Conservation (phyloP, 2,113 vertebrate genomes). For the Podocnemis expansa region DNA sequence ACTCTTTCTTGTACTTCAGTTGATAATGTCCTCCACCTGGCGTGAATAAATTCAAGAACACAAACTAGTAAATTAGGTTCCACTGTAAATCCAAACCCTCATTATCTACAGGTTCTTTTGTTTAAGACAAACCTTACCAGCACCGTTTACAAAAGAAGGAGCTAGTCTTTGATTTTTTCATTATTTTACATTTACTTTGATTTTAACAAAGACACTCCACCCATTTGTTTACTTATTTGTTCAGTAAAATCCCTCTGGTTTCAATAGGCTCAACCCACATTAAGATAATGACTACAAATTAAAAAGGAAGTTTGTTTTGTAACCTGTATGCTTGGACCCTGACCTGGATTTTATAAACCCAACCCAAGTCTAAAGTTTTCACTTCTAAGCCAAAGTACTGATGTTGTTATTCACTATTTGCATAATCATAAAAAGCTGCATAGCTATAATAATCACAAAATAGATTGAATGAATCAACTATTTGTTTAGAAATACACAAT, state of each 20-base stretch:
- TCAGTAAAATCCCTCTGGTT: constrained; percentile 11
- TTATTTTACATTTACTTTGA: background rate
- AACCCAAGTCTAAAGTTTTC: background rate
- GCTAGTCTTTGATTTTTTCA: background rate
- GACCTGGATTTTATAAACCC: background rate
- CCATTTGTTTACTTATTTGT: background rate
- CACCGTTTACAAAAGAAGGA: background rate
- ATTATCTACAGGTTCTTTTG: background rate
- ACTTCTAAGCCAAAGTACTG: background rate
- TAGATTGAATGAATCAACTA: background rate
- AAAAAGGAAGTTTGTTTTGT: constrained; percentile 24
- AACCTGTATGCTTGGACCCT: background rate
- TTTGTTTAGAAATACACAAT: constrained; percentile 52
- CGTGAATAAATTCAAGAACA: background rate
- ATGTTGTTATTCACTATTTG: background rate
- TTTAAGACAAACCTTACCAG: background rate
- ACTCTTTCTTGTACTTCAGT: background rate
- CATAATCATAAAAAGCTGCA: constrained; percentile 1
- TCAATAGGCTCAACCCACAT: background rate
- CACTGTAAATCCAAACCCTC: background rate
- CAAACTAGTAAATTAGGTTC: background rate
- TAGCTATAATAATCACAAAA: background rate
- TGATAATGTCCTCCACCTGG: background rate
- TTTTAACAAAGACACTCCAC: background rate
- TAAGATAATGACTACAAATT: constrained; percentile 9